Conservation (phyloP, 2,888 invertebrate species). For the Lithophane socia region DNA sequence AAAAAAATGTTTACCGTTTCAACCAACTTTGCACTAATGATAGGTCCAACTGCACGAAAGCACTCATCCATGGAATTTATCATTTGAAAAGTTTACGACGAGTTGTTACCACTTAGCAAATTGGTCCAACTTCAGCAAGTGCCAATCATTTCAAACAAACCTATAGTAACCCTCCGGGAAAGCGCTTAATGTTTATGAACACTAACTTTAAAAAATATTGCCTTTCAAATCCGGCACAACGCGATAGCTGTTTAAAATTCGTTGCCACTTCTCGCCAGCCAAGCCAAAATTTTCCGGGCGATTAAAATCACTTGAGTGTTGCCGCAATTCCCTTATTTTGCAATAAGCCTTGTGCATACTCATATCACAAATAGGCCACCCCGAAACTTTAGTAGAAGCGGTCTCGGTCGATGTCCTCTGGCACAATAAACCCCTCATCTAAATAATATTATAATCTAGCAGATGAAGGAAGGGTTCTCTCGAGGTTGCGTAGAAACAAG, state of each 20-base stretch:
- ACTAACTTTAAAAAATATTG: slow-evolving; percentile 39
- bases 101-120: slow-evolving; percentile 19
- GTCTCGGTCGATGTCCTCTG: slow-evolving; percentile 8
- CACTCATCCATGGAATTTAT: not conserved
- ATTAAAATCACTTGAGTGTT: slow-evolving; percentile 55
- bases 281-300: slow-evolving; percentile 59
- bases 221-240: slow-evolving; percentile 34
- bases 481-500: not conserved
- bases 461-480: slow-evolving; percentile 14
- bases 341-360: slow-evolving; percentile 38
- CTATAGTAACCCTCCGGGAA: slow-evolving; percentile 20
- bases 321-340: slow-evolving; percentile 54
- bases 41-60: not conserved
- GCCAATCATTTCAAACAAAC: slow-evolving; percentile 30
- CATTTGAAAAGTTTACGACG: not conserved
- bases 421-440: slow-evolving; percentile 19
- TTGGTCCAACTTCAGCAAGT: slow-evolving; percentile 13
- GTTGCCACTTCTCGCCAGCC: slow-evolving; percentile 50
- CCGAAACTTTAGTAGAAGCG: not conserved
- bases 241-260: slow-evolving; percentile 57
- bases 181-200: slow-evolving; percentile 37
- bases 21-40: not conserved
- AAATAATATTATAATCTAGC: slow-evolving; percentile 29
- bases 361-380: slow-evolving; percentile 35
- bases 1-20: not conserved